Evolutionary conservation across 2,888 invertebrate genomes (phyloP).

Genomic region (Phytoseiulus persimilis): DNA sequence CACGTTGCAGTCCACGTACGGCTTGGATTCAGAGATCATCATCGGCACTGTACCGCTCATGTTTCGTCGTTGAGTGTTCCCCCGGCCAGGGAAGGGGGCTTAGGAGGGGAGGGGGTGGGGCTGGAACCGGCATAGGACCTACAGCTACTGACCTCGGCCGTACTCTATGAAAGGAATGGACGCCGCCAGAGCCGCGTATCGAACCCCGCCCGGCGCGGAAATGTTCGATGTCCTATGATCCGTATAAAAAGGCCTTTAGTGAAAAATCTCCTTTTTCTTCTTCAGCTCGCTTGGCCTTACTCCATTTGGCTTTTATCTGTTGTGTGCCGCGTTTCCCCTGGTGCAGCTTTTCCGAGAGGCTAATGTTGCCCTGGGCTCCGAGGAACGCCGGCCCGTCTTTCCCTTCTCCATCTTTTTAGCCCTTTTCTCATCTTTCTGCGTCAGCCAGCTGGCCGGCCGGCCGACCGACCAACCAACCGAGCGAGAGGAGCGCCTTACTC

Average conservation of each 20-base stretch:
- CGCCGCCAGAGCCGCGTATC: background rate
- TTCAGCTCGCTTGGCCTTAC: background rate
- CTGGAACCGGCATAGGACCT: background rate
- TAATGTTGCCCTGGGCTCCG: conserved; percentile 24
- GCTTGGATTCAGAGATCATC: too few relatives aligned
- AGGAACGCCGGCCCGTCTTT: background rate
- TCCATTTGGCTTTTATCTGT: conserved; percentile 38
- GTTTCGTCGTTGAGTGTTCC: background rate
- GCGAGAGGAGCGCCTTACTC: background rate
- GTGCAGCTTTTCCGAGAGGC: background rate
- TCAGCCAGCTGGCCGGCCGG: background rate
- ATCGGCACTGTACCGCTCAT: too few relatives aligned
- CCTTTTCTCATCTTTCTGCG: background rate
- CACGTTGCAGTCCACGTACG: background rate
- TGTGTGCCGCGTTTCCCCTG: conserved; percentile 13
- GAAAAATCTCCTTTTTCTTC: background rate
- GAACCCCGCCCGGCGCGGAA: background rate
- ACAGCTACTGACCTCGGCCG: background rate
- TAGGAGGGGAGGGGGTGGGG: background rate
- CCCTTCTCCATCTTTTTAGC: background rate
- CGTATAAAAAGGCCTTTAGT: conserved; percentile 28
- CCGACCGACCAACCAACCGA: background rate
- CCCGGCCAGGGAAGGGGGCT: background rate
- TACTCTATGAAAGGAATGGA: background rate
- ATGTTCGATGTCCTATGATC: conserved; percentile 26